These are phyloP conservation scores for Zootoca vivipara DNA, from an alignment of 2,113 vertebrate species.

Conservation along the genomic window DNA sequence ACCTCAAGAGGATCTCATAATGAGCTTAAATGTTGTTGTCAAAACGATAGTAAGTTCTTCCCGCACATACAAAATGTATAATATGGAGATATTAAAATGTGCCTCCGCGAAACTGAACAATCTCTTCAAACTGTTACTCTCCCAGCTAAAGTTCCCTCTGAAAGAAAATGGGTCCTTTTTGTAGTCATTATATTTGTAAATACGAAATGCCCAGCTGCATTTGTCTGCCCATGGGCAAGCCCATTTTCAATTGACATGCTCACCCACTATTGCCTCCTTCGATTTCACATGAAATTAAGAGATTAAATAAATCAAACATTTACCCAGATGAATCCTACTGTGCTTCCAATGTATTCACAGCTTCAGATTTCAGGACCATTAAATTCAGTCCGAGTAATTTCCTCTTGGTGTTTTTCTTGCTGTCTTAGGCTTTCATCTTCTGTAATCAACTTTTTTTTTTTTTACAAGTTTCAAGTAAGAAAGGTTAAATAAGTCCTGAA, in stretches of 20 bases:
- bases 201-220: conserved; percentile 49
- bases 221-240: conserved; percentile 39
- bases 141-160: conserved; percentile 35
- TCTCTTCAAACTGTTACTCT: conserved; percentile 41
- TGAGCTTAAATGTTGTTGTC: conserved; percentile 65
- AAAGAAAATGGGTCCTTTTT: conserved; percentile 47
- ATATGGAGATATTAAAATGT: conserved; percentile 72
- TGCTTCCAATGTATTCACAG: conserved; percentile 70
- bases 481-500: conserved; percentile 49
- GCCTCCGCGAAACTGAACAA: conserved; percentile 62
- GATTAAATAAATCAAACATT: conserved; percentile 64
- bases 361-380: conserved; percentile 67
- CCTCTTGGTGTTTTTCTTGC: conserved; percentile 60
- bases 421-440: conserved; percentile 65
- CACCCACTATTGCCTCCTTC: conserved; percentile 52
- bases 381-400: conserved; percentile 69
- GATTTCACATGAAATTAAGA: conserved; percentile 66
- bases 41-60: conserved; percentile 60
- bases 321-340: conserved; percentile 59
- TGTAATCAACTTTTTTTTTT: conserved; percentile 41
- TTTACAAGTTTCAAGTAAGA: conserved; percentile 56
- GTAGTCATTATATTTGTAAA: conserved; percentile 49
- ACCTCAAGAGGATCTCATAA: conserved; percentile 54
- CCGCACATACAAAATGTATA: conserved; percentile 52
- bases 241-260: conserved; percentile 52